These are phyloP conservation scores for Hedya salicella DNA, from an alignment of 2,888 invertebrate species.

Conservation along the genomic window DNA sequence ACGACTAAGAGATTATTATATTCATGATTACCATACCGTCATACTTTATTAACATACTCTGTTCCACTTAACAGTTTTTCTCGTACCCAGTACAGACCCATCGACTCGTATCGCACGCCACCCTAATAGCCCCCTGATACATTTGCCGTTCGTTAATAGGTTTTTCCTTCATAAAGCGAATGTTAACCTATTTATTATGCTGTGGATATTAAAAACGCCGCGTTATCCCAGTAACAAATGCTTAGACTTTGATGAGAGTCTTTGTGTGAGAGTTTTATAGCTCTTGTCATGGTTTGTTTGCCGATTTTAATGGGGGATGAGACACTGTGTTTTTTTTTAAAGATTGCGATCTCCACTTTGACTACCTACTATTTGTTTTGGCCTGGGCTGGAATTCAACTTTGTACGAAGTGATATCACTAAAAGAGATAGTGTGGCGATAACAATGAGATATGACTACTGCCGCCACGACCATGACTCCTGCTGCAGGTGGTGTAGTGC, in stretches of 20 bases:
- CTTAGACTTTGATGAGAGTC: conserved; percentile 67
- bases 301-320: conserved; percentile 63
- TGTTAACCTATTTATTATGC: conserved; percentile 84
- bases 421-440: no score
- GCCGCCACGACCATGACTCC: no score
- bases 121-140: conserved; percentile 69
- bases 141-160: conserved; percentile 81
- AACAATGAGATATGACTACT: no score
- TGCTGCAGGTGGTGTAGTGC: no score
- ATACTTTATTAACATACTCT: no score
- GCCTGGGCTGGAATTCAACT: no score
- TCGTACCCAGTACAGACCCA: no score
- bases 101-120: conserved; percentile 36
- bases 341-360: conserved; percentile 8
- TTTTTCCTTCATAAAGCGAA: conserved; percentile 84
- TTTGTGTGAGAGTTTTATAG: conserved; percentile 59
- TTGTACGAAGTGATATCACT: no score
- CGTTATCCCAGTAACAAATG: conserved; percentile 68
- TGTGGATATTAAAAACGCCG: conserved; percentile 80
- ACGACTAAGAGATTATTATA: no score
- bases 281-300: conserved; percentile 76
- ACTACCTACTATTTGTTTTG: conserved; percentile 26
- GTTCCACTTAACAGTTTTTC: no score
- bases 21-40: no score
- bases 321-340: conserved; percentile 39